Conservation (phyloP, 2,888 invertebrate species). For the Drosophila paramelanica region DNA sequence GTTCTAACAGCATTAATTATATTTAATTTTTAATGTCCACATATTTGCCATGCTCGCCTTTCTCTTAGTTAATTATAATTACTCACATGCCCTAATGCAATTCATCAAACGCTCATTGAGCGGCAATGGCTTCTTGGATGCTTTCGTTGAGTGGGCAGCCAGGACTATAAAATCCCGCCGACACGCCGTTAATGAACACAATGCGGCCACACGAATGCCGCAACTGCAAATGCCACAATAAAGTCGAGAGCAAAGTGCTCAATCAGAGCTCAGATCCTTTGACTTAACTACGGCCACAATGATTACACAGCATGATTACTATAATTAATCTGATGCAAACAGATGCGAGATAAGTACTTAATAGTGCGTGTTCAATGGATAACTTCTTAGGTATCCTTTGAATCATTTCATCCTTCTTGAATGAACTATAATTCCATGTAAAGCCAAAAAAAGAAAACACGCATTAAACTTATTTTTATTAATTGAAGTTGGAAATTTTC, state of each 20-base stretch:
- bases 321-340: slow-evolving; percentile 63
- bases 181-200: slow-evolving; percentile 55
- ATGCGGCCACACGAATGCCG: slow-evolving; percentile 35
- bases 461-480: too few species aligned
- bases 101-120: slow-evolving; percentile 54
- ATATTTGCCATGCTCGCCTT: neutral
- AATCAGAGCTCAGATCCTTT: slow-evolving; percentile 8
- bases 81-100: slow-evolving; percentile 53
- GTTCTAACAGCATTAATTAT: neutral
- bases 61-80: slow-evolving; percentile 57
- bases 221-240: slow-evolving; percentile 53
- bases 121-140: slow-evolving; percentile 2
- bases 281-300: slow-evolving; percentile 19
- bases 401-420: too few species aligned
- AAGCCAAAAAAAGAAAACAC: too few species aligned
- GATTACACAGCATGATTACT: slow-evolving; percentile 58
- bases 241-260: slow-evolving; percentile 35
- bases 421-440: too few species aligned
- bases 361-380: neutral
- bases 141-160: slow-evolving; percentile 1
- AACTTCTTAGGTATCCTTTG: too few species aligned
- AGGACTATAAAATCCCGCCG: slow-evolving; percentile 16
- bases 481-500: too few species aligned
- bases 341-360: neutral
- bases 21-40: neutral